Percentiles rank a stretch among this genome's conserved stretches.
Evolutionary conservation across 2,797 vertebrate species (phyloP).

Genomic region (Dromococcyx pavoninus): DNA sequence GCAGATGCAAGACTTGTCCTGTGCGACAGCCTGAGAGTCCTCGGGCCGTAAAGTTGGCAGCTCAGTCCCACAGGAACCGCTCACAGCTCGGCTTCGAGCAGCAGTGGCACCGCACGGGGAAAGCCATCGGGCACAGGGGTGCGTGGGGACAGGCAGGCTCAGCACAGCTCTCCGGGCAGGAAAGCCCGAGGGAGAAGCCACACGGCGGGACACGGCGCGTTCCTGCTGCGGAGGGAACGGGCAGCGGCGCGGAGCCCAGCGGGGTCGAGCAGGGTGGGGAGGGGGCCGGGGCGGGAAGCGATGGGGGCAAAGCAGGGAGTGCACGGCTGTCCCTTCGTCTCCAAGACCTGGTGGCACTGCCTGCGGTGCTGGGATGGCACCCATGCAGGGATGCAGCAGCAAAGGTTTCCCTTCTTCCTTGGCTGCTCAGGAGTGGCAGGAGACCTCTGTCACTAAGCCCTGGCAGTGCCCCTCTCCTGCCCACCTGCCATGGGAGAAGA

Average conservation of each 20-base stretch:
- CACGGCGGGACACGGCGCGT: not conserved
- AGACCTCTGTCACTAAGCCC: not conserved
- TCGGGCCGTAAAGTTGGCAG: not conserved
- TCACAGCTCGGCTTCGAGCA: not conserved
- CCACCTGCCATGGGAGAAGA: not conserved
- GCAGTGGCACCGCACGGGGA: not conserved
- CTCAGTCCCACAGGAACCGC: not conserved
- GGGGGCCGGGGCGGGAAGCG: not conserved
- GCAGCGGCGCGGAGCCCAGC: not conserved
- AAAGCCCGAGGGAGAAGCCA: not conserved
- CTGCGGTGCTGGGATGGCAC: not conserved
- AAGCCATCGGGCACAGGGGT: not conserved
- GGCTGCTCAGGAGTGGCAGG: not conserved
- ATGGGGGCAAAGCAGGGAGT: conserved; percentile 15
- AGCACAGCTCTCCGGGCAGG: not conserved
- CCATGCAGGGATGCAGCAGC: fast-evolving
- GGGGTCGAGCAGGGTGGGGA: not conserved
- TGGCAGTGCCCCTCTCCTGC: not conserved
- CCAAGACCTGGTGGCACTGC: not conserved
- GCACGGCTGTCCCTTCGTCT: not conserved
- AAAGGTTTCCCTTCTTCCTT: not conserved
- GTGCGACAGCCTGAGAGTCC: not conserved
- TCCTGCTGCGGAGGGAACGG: not conserved
- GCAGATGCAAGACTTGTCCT: not conserved
- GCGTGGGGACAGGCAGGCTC: not conserved